Evolutionary conservation across 2,113 vertebrate genomes (phyloP), one percentile per base, ranked within the genome.

Genomic region (Syngnathus typhle): DNA sequence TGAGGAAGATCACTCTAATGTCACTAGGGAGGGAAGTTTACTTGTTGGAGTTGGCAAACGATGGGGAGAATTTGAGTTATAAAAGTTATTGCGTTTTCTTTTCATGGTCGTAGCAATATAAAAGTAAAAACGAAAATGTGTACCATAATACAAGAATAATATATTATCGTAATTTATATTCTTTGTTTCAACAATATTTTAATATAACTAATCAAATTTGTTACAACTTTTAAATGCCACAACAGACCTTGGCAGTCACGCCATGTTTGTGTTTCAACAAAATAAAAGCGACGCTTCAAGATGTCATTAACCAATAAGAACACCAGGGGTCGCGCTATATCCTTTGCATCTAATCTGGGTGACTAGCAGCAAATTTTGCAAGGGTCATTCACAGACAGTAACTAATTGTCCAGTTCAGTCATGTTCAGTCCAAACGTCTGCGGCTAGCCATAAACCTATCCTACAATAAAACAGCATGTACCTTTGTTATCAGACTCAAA

Each of bases 401-500:
- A 47, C 1, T 18, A 16, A 49, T 49, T 49, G 46, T 49, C 5
- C 46, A 49, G 6, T 49, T 49, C 6, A 18, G 46, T 6, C 16
- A 1, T 2, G 41, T 12, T 43, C 11, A 12, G 41, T 43, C 9
- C 41, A 32, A 32, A 32, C 27, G 27, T 32, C 27, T 32, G 41
- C 41, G 41, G 41, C 41, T 41, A 11, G 49, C 6, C 18, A 1
- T 13, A 39, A 52, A 10, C 19, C 5, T 39, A n/a, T 10, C 19
- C 7, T 9, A 46, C 23, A 4, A 37, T 16, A 51, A 49, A 49
- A 43, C 5, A 2, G 68, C 21, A 2, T n/a, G 18, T 88, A 99
- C 96, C 96, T 94, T 93, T 94, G 79, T 85, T 91, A 78, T 89
- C 84, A 2, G 91, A 85, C 71, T 97, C 94, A 71, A 83, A 91